Conservation (phyloP, 2,797 vertebrate species). For the Pipistrellus pygmaeus region DNA sequence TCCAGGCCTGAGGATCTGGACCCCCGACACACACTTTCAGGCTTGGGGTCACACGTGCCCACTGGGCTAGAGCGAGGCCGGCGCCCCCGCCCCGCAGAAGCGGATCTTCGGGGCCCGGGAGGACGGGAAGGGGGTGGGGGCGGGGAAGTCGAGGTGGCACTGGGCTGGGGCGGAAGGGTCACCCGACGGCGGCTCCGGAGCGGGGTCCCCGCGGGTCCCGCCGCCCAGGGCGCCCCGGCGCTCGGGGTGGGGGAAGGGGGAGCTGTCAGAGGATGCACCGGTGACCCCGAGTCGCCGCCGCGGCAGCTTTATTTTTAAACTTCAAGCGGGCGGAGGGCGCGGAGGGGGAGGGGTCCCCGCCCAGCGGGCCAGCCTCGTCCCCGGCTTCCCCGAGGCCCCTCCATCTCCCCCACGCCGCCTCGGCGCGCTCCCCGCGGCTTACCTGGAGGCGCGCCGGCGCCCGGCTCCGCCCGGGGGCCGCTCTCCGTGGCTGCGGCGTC, state of each 20-base stretch:
- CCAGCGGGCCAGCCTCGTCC: slow-evolving; percentile 37
- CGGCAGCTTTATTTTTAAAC: slow-evolving; percentile 83
- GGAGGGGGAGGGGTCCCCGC: slow-evolving; percentile 62
- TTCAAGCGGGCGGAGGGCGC: slow-evolving; percentile 72
- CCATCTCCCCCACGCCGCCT: not conserved
- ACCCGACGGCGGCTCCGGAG: slow-evolving; percentile 28
- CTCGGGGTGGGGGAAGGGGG: slow-evolving; percentile 62
- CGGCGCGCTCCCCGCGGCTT: not conserved
- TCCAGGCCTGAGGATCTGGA: slow-evolving; percentile 12
- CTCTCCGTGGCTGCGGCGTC: slow-evolving; percentile 77
- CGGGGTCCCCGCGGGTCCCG: not conserved
- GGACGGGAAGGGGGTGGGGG: slow-evolving; percentile 31
- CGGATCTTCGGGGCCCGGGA: slow-evolving; percentile 53
- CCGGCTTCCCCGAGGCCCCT: not conserved
- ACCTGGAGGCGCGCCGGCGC: slow-evolving; percentile 72
- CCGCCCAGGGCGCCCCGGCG: not conserved
- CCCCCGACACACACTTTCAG: not conserved
- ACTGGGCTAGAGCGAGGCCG: not conserved
- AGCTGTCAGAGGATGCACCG: slow-evolving; percentile 80
- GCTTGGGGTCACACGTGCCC: slow-evolving; percentile 54
- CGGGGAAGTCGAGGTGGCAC: slow-evolving; percentile 41
- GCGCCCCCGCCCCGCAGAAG: slow-evolving; percentile 19
- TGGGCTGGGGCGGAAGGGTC: slow-evolving; percentile 52
- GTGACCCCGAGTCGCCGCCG: slow-evolving; percentile 50
- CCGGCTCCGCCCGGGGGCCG: slow-evolving; percentile 62